A percentile compares a stretch with the other conserved stretches of the same genome.
Conservation (phyloP, 2,888 invertebrate genomes). For the Chrysotoxum bicinctum region DNA sequence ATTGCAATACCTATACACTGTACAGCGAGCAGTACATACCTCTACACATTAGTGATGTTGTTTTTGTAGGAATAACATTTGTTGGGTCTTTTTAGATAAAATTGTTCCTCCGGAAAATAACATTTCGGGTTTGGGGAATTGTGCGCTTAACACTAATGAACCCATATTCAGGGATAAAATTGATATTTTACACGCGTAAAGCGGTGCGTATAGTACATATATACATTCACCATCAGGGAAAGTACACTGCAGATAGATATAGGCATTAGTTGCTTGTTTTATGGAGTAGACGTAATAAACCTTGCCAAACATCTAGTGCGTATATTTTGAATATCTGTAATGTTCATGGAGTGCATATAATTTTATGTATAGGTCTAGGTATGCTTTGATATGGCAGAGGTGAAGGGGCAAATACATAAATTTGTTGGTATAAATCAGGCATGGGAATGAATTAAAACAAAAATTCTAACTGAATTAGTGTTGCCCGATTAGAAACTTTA, state of each 20-base stretch:
- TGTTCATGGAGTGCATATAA: constrained; percentile 49
- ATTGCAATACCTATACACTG: not conserved
- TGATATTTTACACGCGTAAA: constrained; percentile 31
- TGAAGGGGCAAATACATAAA: not conserved
- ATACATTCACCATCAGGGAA: not conserved
- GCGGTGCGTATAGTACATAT: not conserved
- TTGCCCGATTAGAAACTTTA: not conserved
- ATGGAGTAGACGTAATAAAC: constrained; percentile 54
- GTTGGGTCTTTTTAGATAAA: constrained; percentile 25
- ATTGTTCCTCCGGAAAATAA: constrained; percentile 15
- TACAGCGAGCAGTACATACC: not conserved
- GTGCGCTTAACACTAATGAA: constrained; percentile 56
- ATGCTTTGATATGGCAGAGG: constrained; percentile 25
- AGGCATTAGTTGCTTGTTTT: constrained; percentile 51
- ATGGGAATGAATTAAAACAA: constrained; percentile 5
- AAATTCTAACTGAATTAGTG: not conserved
- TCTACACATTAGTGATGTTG: not conserved
- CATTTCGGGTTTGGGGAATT: constrained; percentile 55
- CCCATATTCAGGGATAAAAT: constrained; percentile 42
- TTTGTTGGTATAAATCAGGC: not conserved
- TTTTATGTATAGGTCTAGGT: constrained; percentile 28
- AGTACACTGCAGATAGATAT: constrained; percentile 41
- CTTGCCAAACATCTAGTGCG: constrained; percentile 11
- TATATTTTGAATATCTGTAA: constrained; percentile 1
- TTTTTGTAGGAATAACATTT: constrained; percentile 25